Evolutionary conservation across 2,797 vertebrate species (phyloP).

Genomic region (Gouania willdenowi): DNA sequence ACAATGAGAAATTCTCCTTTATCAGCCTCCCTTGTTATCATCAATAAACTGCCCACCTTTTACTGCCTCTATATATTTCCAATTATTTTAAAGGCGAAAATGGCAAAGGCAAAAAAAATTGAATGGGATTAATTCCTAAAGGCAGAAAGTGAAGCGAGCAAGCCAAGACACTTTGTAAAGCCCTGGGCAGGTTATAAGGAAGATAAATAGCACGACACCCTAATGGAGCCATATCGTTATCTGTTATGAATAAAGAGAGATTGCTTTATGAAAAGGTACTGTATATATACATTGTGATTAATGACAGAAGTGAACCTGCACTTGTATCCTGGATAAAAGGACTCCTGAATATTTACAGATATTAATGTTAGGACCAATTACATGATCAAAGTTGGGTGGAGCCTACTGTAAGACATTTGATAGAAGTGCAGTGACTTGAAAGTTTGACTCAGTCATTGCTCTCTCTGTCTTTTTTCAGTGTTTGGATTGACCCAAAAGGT

Average conservation of each 20-base stretch:
- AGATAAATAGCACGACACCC: conserved; percentile 74
- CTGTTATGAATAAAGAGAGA: conserved; percentile 75
- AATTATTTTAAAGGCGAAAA: conserved; percentile 71
- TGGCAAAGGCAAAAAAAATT: conserved; percentile 67
- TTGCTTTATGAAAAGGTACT: conserved; percentile 71
- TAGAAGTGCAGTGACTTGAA: conserved; percentile 35
- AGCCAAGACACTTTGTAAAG: conserved; percentile 61
- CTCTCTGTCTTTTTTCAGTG: conserved; percentile 1
- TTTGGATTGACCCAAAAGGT: no score
- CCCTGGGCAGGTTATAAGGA: conserved; percentile 67
- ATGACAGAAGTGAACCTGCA: conserved; percentile 44
- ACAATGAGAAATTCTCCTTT: conserved; percentile 51
- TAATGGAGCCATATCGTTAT: conserved; percentile 75
- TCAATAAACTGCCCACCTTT: conserved; percentile 62
- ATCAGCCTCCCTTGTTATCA: conserved; percentile 56
- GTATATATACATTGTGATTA: conserved; percentile 63
- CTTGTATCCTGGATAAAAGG: conserved; percentile 54
- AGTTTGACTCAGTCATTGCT: conserved; percentile 17
- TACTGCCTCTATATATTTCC: conserved; percentile 69
- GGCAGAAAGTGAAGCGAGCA: conserved; percentile 40
- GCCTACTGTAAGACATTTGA: conserved; percentile 41
- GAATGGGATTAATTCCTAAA: conserved; percentile 47
- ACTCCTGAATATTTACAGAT: conserved; percentile 68
- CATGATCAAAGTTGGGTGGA: conserved; percentile 58
- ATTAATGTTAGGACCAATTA: conserved; percentile 69